Evolutionary conservation across 1,140 invertebrate genomes (phyloP).

Genomic region (Apis mellifera): DNA sequence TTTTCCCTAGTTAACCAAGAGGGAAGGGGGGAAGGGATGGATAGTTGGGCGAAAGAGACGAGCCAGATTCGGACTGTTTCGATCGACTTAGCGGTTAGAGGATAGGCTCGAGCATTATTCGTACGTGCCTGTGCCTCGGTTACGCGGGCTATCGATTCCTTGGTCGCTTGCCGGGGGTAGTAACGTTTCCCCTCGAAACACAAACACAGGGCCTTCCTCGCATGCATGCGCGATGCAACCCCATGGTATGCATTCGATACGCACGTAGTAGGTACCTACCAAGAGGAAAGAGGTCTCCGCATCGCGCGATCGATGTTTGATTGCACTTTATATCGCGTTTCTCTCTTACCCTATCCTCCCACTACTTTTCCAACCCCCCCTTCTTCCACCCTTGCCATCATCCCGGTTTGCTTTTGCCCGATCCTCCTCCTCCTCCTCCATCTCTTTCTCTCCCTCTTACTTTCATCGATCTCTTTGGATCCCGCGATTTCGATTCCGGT

Average conservation of each 20-base stretch:
- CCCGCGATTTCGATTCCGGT: background rate
- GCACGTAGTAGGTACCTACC: constrained; percentile 66
- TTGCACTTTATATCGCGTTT: constrained; percentile 65
- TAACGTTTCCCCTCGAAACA: constrained; percentile 69
- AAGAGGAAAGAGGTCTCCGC: constrained; percentile 66
- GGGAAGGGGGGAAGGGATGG: background rate
- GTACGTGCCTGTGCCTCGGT: constrained; percentile 69
- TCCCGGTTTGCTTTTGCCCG: background rate
- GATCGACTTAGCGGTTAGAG: constrained; percentile 61
- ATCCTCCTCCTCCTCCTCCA: too few species aligned
- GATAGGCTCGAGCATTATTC: constrained; percentile 65
- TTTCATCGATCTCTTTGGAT: constrained; percentile 11
- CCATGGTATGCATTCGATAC: constrained; percentile 70
- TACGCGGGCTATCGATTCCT: constrained; percentile 71
- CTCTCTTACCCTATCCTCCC: constrained; percentile 43
- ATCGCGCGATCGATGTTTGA: constrained; percentile 69
- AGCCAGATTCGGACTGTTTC: constrained; percentile 42
- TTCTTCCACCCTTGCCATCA: background rate
- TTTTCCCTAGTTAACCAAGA: background rate
- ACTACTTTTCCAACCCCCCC: background rate
- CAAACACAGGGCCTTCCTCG: constrained; percentile 63
- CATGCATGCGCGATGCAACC: constrained; percentile 70
- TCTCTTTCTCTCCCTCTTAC: background rate
- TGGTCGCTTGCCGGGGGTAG: constrained; percentile 57
- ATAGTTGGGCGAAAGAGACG: background rate